phyloP scores from a whole-genome alignment of 1,140 invertebrate genomes.

The Popillia japonica region DNA sequence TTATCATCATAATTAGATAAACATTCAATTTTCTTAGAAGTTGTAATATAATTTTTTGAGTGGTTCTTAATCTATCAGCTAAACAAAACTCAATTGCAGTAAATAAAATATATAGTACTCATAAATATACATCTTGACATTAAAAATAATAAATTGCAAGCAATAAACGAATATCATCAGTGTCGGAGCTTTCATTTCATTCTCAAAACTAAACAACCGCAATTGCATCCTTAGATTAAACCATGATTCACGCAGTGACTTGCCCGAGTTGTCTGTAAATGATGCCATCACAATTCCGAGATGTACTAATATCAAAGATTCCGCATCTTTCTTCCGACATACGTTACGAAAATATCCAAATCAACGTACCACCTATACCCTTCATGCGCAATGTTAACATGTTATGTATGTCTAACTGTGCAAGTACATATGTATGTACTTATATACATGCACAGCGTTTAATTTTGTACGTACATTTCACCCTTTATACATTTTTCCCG shows the following conservation, averaged over 20 bases:
- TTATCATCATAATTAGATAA: too few relatives aligned
- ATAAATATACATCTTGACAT: too few relatives aligned
- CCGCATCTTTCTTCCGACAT: not conserved
- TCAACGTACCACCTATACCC: not conserved
- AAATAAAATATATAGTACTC: too few relatives aligned
- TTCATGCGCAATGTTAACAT: not conserved
- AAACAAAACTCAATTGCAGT: too few relatives aligned
- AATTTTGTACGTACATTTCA: not conserved
- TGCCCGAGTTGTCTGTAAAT: not conserved
- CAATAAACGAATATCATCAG: too few relatives aligned
- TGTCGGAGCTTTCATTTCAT: not conserved
- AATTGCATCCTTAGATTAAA: not conserved
- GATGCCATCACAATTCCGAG: not conserved
- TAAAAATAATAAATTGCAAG: too few relatives aligned
- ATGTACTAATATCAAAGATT: not conserved
- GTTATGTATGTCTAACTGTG: not conserved
- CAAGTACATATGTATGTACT: not conserved
- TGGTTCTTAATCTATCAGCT: too few relatives aligned
- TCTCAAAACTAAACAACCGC: not conserved
- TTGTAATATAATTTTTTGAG: too few relatives aligned
- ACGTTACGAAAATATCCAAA: not conserved
- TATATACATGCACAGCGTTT: not conserved
- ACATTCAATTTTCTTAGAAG: too few relatives aligned
- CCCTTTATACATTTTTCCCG: not conserved
- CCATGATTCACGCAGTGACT: not conserved